Evolutionary conservation across 53 echinoderm and acorn worm species (phyloP), one percentile per base, ranked within the genome.

Genomic region (Henricia sp.): DNA sequence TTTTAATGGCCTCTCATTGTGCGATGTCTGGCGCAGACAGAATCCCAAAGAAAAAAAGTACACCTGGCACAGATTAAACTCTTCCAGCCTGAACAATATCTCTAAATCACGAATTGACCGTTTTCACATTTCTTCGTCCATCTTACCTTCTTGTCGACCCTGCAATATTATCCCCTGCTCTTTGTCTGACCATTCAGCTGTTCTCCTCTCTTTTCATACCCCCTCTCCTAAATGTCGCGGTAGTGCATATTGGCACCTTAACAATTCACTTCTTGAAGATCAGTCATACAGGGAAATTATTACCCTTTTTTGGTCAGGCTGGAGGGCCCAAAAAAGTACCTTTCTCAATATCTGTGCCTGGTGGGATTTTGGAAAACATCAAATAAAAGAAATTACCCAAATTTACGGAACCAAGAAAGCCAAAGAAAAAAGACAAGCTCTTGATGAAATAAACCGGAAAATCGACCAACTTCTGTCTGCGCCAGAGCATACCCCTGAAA

Each of bases 181-280:
- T 41, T 40, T 75, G 11, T 74, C 74, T 4, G 74, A 74, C 25
- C 74, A 74, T 37, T n/a, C 25, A 56, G 57, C 74, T 37, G 74
- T 74, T n/a, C 30, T 26, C 13, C 36, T 74, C 11, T 24, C 30
- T 23, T 37, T n/a, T 56, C 55, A 39, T n/a, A 4, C 25, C 20
- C 39, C 13, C 24, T 37, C 5, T 3, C 38, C 21, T 0, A 16
- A 23, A 36, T 9, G 4, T 20, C 35, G 25, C 21, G 74, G 39
- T 37, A 74, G 57, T 17, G 55, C 39, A 14, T 74, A 74, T 32
- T 85, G 74, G 86, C 74, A 85, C 52, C 63, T 85, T 36, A 74
- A 74, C 34, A 85, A 72, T 24, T 48, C 62, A 6, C 59, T 85
- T 37, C 66, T 85, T 21, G 59, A 73, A 19, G 86, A 85, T 56